phyloP scores from a whole-genome alignment of 2,113 vertebrate species.

The Verasper variegatus region DNA sequence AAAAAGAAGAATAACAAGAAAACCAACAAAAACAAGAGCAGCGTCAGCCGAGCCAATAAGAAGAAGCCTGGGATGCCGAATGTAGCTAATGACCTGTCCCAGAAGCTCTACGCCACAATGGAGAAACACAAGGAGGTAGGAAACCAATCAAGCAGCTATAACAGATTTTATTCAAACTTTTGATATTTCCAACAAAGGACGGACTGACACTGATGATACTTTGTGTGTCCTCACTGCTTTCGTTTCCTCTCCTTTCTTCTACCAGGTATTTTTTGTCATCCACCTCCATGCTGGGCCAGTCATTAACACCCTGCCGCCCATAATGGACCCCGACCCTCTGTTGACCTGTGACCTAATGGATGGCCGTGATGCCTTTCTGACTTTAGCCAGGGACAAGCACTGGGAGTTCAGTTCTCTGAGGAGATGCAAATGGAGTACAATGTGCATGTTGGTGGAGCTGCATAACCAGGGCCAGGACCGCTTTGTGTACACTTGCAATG shows the following conservation, averaged over 20 bases:
- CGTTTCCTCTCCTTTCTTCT: not conserved
- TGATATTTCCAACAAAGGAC: not conserved
- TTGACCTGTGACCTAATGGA: constrained; percentile 98
- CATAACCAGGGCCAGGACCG: constrained; percentile 99
- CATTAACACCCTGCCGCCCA: constrained; percentile 93
- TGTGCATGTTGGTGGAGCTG: constrained; percentile 98
- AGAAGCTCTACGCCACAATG: constrained; percentile 98
- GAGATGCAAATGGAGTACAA: constrained; percentile 96
- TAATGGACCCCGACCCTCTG: constrained; percentile 93
- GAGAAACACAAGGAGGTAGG: constrained; percentile 99
- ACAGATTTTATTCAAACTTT: not conserved
- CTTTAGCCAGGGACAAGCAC: constrained; percentile 96
- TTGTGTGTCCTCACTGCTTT: not conserved
- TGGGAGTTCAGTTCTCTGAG: constrained; percentile 98
- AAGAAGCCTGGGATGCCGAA: constrained; percentile 99
- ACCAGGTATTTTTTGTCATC: constrained; percentile 97
- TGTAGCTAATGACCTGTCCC: constrained; percentile 96
- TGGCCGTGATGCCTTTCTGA: constrained; percentile 96
- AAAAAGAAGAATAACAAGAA: constrained; percentile 99
- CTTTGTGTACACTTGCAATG: constrained; percentile 99
- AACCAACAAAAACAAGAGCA: constrained; percentile 99
- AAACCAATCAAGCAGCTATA: not conserved
- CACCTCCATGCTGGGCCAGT: constrained; percentile 94
- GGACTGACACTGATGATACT: not conserved
- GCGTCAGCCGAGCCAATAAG: constrained; percentile 96